Evolutionary conservation across 2,797 vertebrate genomes (phyloP), one percentile per base, ranked within the genome.

Genomic region (Myripristis jacobus): DNA sequence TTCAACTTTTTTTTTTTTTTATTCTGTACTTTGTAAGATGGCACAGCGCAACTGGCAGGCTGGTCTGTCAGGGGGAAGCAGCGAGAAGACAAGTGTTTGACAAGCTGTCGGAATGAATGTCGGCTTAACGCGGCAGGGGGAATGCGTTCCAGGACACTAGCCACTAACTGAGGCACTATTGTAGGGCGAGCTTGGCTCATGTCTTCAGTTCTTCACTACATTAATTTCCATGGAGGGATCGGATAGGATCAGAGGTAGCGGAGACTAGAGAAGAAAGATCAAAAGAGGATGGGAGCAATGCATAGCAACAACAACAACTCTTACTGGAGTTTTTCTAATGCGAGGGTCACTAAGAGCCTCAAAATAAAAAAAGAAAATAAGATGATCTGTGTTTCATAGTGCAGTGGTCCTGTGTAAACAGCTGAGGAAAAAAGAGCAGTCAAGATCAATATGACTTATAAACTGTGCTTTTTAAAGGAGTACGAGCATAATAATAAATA

Each of bases 101-200:
- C 43, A 43, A 54, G 69, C 59, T 31, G 29, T 22, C n/a, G 29
- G 31, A 54, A 36, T n/a, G 29, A 22, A 25, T 18, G 31, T 19
- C 38, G 38, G 38, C 27, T 44, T 21, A 21, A n/a, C 13, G 31
- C 22, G 25, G 16, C 41, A 3, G 16, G 4, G n/a, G 41, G 18
- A 34, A 24, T 21, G 15, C 1, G 43, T 9, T 19, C 31, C 43
- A 34, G 41, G 46, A 13, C 21, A 6, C n/a, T 24, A 51, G 27
- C 21, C 48, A 13, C 62, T 60, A 29, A 47, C 41, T 60, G 43
- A 60, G 43, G 58, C 11, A 15, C 58, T 29, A n/a, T 18, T 63
- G 53, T 58, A 34, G 46, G 43, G 24, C 22, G 12, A 21, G 55
- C 38, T 34, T 22, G 29, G 56, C 25, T 66, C 21, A 47, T 44